Evolutionary conservation across 2,113 vertebrate genomes (phyloP), one percentile per base, ranked within the genome.

Genomic region (Bos indicus): DNA sequence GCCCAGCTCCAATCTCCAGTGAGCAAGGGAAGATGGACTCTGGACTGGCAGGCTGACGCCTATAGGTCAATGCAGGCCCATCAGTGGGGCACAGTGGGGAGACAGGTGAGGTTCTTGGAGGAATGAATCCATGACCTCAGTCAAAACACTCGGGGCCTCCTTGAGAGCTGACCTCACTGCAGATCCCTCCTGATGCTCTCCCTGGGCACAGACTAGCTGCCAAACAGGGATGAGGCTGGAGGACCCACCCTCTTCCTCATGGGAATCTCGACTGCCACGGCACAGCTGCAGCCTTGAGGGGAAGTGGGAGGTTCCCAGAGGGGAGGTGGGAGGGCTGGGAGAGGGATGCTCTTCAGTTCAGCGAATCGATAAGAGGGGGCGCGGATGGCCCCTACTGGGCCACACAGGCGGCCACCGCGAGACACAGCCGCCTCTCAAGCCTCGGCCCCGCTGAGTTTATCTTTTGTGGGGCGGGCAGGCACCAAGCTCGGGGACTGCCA

Each of bases 161-260:
- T 1, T 0, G 5, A 2, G 7, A 25, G 40, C 6, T 2, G 14
- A 40, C 36, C 4, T 15, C 4, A 62, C 17, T 40, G 2, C 12
- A 0, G 28, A 15, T 1, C 3, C 2, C 33, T 4, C 71, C 2
- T 2, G 36, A n/a, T 3, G 23, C 30, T 60, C 14, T 30, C 48
- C 9, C 9, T 23, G 0, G n/a, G 80, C 6, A 15, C 90, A 59
- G 40, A 57, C 5, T 25, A 54, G 71, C 21, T 5, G 26, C 88
- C 15, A 48, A 7, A 13, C 10, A 19, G 40, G 56, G 51, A 54
- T 28, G n/a, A 57, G 62, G 13, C 0, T 19, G 71, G 26, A 57
- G 48, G 54, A 11, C 36, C 51, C 6, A 0, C 25, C 88, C 51
- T 56, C 13, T 8, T 23, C 13, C n/a, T 52, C 36, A 0, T 2